Evolutionary conservation across 2,888 invertebrate genomes (phyloP), one percentile per base, ranked within the genome.

Genomic region (Julus scandinavius): DNA sequence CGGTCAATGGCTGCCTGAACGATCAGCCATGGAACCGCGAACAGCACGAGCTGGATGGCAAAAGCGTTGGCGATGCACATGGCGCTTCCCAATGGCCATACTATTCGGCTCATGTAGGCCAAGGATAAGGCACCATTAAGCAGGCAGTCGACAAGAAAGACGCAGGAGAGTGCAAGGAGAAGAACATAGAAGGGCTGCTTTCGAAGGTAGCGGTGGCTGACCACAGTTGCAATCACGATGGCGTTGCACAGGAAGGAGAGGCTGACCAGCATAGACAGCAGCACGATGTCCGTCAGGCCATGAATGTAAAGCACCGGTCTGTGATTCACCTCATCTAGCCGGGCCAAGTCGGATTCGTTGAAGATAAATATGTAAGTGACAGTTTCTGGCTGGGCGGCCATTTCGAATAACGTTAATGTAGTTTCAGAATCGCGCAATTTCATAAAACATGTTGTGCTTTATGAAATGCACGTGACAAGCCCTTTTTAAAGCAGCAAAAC

Each of bases 281-380:
- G n/a, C 4, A 85, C 49, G 1, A 85, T 85, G 85, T 85, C 85
- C 7, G 85, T 85, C n/a, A 45, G 11, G 41, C 49, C 49, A n/a
- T 85, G 85, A n/a, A 85, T 38, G 40, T 85, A 85, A 0, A 4
- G 11, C 7, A 38, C 9, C 11, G 3, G 17, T 6, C 49, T 17
- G n/a, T 17, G 17, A n/a, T 40, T 38, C 7, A 5, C 1, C 49
- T 17, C 6, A 17, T 85, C 85, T 6, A 85, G 85, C n/a, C 20
- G 3, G 41, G 11, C n/a, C 7, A 85, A 40, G 49, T 85, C 85
- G 49, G 85, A 85, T 85, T 85, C 85, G 40, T 85, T 85, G 85
- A 85, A 49, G 6, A 85, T 85, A 17, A 85, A 11, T 38, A 85
- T 49, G 20, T 45, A 85, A 3, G 85, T 85, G 9, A 85, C 49